phyloP scores from a whole-genome alignment of 2,888 invertebrate genomes.

The Drosophila formosana region DNA sequence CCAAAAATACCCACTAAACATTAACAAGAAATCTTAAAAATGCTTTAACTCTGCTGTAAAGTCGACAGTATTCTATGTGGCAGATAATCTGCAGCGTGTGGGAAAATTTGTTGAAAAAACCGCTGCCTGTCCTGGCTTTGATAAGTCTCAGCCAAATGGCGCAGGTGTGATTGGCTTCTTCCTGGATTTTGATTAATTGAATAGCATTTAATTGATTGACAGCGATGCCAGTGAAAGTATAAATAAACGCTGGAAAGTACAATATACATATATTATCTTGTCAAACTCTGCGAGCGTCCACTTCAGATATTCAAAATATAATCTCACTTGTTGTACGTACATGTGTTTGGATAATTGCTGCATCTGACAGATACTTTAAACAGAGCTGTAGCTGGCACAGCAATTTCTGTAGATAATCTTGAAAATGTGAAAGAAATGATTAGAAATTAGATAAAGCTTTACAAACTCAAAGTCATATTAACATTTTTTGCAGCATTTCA shows the following conservation, averaged over 20 bases:
- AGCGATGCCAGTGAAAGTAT: constrained; percentile 10
- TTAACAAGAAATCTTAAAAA: neutral
- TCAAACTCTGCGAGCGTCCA: constrained; percentile 26
- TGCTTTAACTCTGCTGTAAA: neutral
- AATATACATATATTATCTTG: constrained; percentile 24
- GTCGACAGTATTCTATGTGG: too few relatives aligned
- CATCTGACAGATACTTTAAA: constrained; percentile 15
- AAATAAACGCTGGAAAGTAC: constrained; percentile 12
- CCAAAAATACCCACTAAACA: constrained; percentile 18
- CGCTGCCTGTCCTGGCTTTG: neutral
- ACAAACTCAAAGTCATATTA: neutral
- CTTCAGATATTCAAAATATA: constrained; percentile 21
- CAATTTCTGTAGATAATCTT: constrained; percentile 3
- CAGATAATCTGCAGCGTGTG: neutral
- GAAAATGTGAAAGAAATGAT: neutral
- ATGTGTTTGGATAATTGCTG: constrained; percentile 24
- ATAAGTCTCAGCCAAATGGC: constrained; percentile 16
- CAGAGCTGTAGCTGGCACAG: constrained; percentile 3
- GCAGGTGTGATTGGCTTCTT: constrained; percentile 26
- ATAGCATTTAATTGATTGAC: constrained; percentile 52
- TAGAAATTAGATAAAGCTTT: constrained; percentile 7
- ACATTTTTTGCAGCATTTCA: neutral
- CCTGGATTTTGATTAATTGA: constrained; percentile 40
- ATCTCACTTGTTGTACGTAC: constrained; percentile 8
- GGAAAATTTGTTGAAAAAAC: constrained; percentile 22